These are phyloP conservation scores for Eupristina koningsbergeri DNA, from an alignment of 1,140 invertebrate genomes.

Conservation along the genomic window DNA sequence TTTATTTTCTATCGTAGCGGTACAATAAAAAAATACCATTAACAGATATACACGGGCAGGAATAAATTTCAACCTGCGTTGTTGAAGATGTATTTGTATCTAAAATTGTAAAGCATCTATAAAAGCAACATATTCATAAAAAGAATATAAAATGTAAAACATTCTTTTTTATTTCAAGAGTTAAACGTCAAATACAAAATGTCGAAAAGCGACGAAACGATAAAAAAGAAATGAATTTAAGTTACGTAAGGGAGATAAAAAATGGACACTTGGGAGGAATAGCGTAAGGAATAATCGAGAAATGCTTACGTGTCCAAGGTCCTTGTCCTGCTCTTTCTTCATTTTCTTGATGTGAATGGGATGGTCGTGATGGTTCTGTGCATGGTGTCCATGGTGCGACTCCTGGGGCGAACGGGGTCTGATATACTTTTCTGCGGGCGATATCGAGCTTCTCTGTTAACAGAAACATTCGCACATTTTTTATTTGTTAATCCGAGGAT, in stretches of 20 bases:
- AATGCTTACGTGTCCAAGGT: slow-evolving; percentile 70
- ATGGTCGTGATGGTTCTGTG: slow-evolving; percentile 73
- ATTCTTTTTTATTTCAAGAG: neutral
- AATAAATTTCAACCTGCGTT: neutral
- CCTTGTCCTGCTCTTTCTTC: slow-evolving; percentile 72
- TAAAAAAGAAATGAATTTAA: neutral
- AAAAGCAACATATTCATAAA: neutral
- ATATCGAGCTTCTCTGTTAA: slow-evolving; percentile 81
- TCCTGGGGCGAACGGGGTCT: slow-evolving; percentile 81
- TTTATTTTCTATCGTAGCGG: neutral
- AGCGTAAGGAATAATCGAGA: neutral
- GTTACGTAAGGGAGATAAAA: neutral
- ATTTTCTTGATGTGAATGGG: slow-evolving; percentile 70
- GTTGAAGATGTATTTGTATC: neutral
- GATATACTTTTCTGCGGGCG: slow-evolving; percentile 71
- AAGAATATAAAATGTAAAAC: neutral
- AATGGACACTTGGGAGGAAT: neutral
- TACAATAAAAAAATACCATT: neutral
- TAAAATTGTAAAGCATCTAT: neutral
- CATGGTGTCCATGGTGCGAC: slow-evolving; percentile 69
- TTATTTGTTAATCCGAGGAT: slow-evolving; percentile 26
- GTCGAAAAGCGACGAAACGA: neutral
- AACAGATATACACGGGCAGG: neutral
- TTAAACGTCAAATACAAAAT: neutral
- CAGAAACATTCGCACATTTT: slow-evolving; percentile 44